phyloP scores from a whole-genome alignment of 2,113 vertebrate genomes.

The Seriola dumerili region DNA sequence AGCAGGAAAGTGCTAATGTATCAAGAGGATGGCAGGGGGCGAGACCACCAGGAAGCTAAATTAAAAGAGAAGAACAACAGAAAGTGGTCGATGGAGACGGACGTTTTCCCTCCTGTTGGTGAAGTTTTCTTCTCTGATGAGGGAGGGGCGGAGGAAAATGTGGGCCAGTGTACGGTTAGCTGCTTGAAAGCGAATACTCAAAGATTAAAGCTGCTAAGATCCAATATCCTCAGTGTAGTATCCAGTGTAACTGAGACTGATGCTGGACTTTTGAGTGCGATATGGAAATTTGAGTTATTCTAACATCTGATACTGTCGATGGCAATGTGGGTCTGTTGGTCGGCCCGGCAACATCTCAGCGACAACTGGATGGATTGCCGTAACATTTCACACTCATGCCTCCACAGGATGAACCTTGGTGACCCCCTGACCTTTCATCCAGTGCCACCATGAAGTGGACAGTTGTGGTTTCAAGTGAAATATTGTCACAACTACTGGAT shows the following conservation, averaged over 20 bases:
- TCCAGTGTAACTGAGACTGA: neutral
- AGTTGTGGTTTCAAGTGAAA: neutral
- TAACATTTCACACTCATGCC: neutral
- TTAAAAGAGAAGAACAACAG: neutral
- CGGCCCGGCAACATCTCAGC: too few relatives aligned
- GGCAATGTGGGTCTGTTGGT: too few relatives aligned
- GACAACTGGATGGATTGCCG: too few relatives aligned
- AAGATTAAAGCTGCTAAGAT: neutral
- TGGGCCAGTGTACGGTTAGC: neutral
- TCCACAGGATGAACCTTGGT: neutral
- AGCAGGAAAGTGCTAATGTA: constrained; percentile 5
- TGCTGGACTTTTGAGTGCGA: neutral
- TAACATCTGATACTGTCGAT: too few relatives aligned
- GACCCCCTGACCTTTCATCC: neutral
- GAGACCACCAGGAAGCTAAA: neutral
- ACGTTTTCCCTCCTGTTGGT: neutral
- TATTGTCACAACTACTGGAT: neutral
- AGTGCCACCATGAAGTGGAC: neutral
- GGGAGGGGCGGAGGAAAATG: neutral
- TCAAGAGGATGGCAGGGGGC: neutral
- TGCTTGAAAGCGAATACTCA: neutral
- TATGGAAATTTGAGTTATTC: too few relatives aligned
- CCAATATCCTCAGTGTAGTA: neutral
- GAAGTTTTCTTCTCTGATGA: neutral
- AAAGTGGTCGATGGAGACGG: neutral